Conservation (phyloP, 1,140 invertebrate species). For the Ostrea denselamellosa region DNA sequence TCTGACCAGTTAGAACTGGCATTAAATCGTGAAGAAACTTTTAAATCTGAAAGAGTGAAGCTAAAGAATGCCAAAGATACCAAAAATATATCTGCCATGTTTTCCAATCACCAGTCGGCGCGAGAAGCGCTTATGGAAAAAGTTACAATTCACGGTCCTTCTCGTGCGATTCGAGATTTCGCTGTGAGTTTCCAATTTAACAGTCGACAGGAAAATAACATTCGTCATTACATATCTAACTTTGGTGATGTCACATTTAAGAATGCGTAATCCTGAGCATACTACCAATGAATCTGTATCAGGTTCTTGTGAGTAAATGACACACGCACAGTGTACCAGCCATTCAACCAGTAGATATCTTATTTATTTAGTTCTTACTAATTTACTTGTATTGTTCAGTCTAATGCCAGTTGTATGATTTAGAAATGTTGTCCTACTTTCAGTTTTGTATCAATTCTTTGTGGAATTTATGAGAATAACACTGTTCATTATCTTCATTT, state of each 20-base stretch:
- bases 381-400: no score
- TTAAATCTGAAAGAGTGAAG: constrained; percentile 64
- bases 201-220: constrained; percentile 65
- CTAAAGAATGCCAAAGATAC: constrained; percentile 67
- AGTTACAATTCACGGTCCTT: constrained; percentile 66
- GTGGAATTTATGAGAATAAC: no score
- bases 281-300: not conserved
- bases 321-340: no score
- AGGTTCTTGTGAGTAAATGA: not conserved
- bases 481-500: no score
- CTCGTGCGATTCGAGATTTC: constrained; percentile 67
- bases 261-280: constrained; percentile 7
- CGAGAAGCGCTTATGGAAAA: constrained; percentile 64
- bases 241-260: constrained; percentile 71
- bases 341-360: no score
- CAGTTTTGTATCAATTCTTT: no score
- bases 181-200: constrained; percentile 73
- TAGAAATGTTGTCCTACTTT: no score
- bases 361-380: no score
- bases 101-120: constrained; percentile 70
- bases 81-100: constrained; percentile 72
- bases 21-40: constrained; percentile 59
- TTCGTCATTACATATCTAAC: constrained; percentile 64
- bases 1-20: constrained; percentile 66
- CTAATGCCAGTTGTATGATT: no score